Base-by-base conservation (phyloP, 2,888 invertebrate genomes). In the Lamellibrachia satsuma region DNA sequence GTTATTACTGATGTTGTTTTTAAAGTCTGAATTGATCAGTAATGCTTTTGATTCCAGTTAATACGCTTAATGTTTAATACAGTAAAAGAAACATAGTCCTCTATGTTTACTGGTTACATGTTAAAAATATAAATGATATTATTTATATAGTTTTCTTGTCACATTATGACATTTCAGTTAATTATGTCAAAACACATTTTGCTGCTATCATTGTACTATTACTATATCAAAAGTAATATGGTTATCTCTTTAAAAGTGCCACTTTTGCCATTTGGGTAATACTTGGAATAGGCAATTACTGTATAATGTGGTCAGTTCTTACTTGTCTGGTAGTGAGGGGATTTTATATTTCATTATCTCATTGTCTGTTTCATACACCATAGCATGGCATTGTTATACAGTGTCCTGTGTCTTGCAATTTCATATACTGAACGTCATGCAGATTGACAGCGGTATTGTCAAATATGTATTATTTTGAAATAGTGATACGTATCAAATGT, bases 11-110 rank as follows among this genome's bases (percentile, higher is more conserved):
- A 75, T 75, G 22, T 75, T n/a, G 4, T 11, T 75, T 75, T 75
- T 75, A 75, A 75, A 22, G 75, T 75, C 75, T 75, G 75, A 75
- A 75, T 75, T 22, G 75, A 75, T 75, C 75, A 75, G 75, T n/a
- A 75, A 75, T 75, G 22, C 75, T 6, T 6, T 75, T 75, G 15
- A 75, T 15, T 57, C 57, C 57, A 11, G 57, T 57, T 75, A 75
- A 22, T 75, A 75, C 15, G 15, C n/a, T 75, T 75, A 39, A 75
- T 75, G 15, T 22, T 75, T 22, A 75, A 75, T 22, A 75, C 75
- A 75, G 3, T 75, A 75, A 75, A 75, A 75, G 75, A 22, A 75
- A 75, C 15, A 15, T 22, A 75, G 55, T 55, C 39, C 39, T 39
- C 39, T 39, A 39, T 39, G 39, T 39, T 39, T 39, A 39, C 39